These are phyloP conservation scores for Prietella phreatophila DNA, from an alignment of 2,113 vertebrate genomes.

Conservation along the genomic window DNA sequence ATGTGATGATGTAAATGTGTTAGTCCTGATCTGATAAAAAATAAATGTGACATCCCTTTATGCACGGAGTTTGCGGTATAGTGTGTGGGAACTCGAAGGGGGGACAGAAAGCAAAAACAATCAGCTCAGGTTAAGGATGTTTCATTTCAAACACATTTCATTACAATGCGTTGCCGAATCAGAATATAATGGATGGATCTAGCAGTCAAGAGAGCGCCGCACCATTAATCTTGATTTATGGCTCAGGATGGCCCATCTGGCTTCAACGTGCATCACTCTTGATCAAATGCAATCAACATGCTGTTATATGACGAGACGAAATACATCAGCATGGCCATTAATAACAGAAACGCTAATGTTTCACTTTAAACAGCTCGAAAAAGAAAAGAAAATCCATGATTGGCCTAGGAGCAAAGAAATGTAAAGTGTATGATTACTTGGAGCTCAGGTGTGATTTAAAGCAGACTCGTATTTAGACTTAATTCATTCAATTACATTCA, in stretches of 20 bases:
- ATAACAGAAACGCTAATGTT: slow-evolving; percentile 25
- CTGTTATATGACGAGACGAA: slow-evolving; percentile 43
- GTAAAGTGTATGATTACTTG: not conserved
- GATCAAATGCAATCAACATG: slow-evolving; percentile 49
- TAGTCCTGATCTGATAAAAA: not conserved
- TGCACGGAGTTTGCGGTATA: not conserved
- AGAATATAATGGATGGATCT: slow-evolving; percentile 57
- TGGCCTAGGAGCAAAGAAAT: not conserved
- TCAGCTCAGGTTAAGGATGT: slow-evolving; percentile 1
- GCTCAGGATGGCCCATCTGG: slow-evolving; percentile 46
- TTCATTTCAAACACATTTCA: slow-evolving; percentile 31
- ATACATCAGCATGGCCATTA: slow-evolving; percentile 31
- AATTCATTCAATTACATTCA: not conserved
- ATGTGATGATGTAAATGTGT: not conserved
- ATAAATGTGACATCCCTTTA: not conserved
- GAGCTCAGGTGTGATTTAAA: not conserved
- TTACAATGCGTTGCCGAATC: slow-evolving; percentile 28
- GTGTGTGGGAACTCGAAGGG: not conserved
- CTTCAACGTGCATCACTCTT: slow-evolving; percentile 47
- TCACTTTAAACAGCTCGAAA: slow-evolving; percentile 28
- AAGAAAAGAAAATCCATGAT: not conserved
- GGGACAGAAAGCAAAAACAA: not conserved
- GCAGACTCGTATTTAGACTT: not conserved
- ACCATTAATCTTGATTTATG: slow-evolving; percentile 61
- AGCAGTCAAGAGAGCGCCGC: slow-evolving; percentile 47